These are phyloP conservation scores for Numenius arquata DNA, from an alignment of 2,113 vertebrate genomes.

Conservation along the genomic window DNA sequence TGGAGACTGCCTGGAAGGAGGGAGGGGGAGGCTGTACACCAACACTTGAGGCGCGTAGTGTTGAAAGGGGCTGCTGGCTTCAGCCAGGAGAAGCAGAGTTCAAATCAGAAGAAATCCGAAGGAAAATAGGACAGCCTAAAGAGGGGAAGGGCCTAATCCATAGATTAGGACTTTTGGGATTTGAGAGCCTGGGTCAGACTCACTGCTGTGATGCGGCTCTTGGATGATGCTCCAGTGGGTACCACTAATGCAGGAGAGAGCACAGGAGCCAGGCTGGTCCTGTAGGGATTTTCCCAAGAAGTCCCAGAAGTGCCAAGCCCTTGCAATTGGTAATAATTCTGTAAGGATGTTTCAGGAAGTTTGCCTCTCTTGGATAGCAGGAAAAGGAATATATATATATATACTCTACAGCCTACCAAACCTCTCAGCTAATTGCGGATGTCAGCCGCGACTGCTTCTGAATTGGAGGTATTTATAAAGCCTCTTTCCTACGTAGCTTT, in stretches of 20 bases:
- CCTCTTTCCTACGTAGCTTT: not conserved
- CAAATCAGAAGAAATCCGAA: not conserved
- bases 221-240: not conserved
- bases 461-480: not conserved
- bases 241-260: not conserved
- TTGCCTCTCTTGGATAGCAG: not conserved
- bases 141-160: not conserved
- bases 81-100: not conserved
- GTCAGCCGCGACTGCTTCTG: not conserved
- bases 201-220: not conserved
- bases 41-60: accelerated
- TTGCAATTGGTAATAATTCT: not conserved
- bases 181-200: not conserved
- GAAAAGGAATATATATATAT: not conserved
- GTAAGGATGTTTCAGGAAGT: not conserved
- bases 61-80: not conserved
- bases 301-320: not conserved
- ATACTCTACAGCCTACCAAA: not conserved
- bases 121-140: not conserved
- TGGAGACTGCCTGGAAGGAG: not conserved
- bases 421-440: not conserved
- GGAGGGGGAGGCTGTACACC: not conserved
- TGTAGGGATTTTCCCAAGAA: not conserved
- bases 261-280: not conserved
- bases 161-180: not conserved